Percentiles rank a stretch among this genome's conserved stretches.
These are phyloP conservation scores for Anniella stebbinsi DNA, from an alignment of 2,797 vertebrate genomes.

Conservation along the genomic window DNA sequence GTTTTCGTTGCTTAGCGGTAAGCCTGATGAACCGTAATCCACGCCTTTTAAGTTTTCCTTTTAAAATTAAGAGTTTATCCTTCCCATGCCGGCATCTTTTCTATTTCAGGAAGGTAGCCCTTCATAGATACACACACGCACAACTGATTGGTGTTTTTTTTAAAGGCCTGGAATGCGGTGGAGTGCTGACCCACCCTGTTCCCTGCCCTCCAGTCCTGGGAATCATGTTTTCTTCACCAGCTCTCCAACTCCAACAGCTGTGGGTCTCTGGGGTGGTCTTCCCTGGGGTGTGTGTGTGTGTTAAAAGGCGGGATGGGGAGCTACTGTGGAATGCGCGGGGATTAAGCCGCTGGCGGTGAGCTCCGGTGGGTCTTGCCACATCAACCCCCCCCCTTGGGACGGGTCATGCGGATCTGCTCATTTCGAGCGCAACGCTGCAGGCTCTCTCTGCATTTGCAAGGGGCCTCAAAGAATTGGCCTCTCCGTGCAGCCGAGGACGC, in stretches of 20 bases:
- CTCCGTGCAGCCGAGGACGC: not conserved
- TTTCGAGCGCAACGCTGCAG: not conserved
- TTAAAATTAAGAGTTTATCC: no score
- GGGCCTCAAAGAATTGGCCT: not conserved
- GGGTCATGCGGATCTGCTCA: not conserved
- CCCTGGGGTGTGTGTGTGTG: no score
- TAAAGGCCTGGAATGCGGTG: slow-evolving; percentile 5
- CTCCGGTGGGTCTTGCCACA: no score
- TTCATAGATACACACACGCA: not conserved
- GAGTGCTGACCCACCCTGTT: no score
- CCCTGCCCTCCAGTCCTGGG: not conserved
- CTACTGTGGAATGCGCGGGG: not conserved
- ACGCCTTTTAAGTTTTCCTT: no score
- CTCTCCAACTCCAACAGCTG: not conserved
- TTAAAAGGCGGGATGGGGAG: not conserved
- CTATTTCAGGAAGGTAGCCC: not conserved
- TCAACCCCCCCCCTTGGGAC: no score
- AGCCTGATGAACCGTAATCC: not conserved
- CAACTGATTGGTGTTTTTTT: not conserved
- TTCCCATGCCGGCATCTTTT: not conserved
- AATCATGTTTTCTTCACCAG: not conserved
- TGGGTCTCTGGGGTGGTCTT: slow-evolving; percentile 16
- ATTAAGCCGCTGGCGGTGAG: not conserved
- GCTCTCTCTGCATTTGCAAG: not conserved
- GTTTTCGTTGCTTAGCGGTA: not conserved